Evolutionary conservation across 2,888 invertebrate genomes (phyloP).

Genomic region (Macropis europaea): DNA sequence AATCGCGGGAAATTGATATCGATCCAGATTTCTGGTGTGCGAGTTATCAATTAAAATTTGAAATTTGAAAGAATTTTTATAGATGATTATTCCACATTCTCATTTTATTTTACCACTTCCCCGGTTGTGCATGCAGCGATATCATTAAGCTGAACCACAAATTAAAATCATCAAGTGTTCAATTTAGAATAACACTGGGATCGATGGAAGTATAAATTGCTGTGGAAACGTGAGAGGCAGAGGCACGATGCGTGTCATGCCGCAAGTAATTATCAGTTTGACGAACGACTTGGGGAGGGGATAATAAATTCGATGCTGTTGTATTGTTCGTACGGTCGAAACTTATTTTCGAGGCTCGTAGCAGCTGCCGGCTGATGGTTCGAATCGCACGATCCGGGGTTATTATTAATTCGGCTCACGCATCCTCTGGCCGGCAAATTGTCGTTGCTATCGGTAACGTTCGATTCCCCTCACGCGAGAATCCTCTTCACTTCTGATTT

Average conservation of each 20-base stretch:
- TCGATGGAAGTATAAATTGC: too few relatives aligned
- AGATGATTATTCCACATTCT: too few relatives aligned
- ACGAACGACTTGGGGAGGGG: slow-evolving; percentile 26
- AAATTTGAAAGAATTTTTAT: too few relatives aligned
- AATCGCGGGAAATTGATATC: too few relatives aligned
- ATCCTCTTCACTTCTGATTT: slow-evolving; percentile 24
- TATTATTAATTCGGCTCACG: slow-evolving; percentile 61
- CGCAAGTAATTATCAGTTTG: slow-evolving; percentile 48
- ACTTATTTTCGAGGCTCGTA: slow-evolving; percentile 36
- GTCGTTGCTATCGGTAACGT: slow-evolving; percentile 27
- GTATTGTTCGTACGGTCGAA: slow-evolving; percentile 20
- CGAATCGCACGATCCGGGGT: slow-evolving; percentile 38
- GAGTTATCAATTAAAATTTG: too few relatives aligned
- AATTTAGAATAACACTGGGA: too few relatives aligned
- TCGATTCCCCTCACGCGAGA: slow-evolving; percentile 47
- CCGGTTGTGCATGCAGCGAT: too few relatives aligned
- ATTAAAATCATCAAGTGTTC: too few relatives aligned
- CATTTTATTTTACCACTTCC: too few relatives aligned
- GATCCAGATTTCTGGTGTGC: too few relatives aligned
- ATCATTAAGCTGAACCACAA: too few relatives aligned
- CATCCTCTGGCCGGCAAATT: slow-evolving; percentile 21
- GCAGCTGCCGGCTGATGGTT: slow-evolving; percentile 47
- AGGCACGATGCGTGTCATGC: slow-evolving; percentile 1
- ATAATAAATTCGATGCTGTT: slow-evolving; percentile 41
- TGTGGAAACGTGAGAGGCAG: too few relatives aligned